phyloP scores from a whole-genome alignment of 2,113 vertebrate genomes.

The Salvelinus alpinus region DNA sequence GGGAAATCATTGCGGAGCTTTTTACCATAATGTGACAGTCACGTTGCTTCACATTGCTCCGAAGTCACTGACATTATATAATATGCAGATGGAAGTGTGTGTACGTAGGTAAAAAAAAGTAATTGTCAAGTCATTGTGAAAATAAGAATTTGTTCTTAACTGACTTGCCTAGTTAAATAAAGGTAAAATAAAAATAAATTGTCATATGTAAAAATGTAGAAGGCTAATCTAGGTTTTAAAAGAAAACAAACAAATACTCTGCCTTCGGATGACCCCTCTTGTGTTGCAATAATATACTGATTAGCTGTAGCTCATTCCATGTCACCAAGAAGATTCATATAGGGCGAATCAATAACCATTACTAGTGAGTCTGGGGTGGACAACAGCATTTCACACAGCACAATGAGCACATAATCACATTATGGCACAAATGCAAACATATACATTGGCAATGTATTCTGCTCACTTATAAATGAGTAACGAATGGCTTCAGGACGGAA shows the following conservation, averaged over 20 bases:
- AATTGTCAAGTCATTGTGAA: too few relatives aligned
- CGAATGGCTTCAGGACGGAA: neutral
- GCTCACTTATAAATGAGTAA: neutral
- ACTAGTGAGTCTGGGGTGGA: neutral
- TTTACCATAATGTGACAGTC: neutral
- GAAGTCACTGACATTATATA: too few relatives aligned
- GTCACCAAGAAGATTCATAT: neutral
- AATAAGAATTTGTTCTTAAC: too few relatives aligned
- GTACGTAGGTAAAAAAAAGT: neutral
- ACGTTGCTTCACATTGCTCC: too few relatives aligned
- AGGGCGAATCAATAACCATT: constrained; percentile 7
- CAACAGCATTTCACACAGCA: neutral
- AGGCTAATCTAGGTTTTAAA: neutral
- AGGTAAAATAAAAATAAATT: too few relatives aligned
- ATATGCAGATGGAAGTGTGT: neutral
- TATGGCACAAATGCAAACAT: neutral
- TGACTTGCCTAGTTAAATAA: too few relatives aligned
- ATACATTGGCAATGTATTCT: neutral
- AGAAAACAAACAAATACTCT: neutral
- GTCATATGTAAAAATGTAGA: neutral
- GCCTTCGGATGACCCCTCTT: neutral
- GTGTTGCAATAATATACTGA: neutral
- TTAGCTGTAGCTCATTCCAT: neutral
- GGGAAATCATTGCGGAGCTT: neutral
- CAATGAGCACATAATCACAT: too few relatives aligned